phyloP scores from a whole-genome alignment of 1,140 invertebrate genomes.

The Scaptomyza hsui region DNA sequence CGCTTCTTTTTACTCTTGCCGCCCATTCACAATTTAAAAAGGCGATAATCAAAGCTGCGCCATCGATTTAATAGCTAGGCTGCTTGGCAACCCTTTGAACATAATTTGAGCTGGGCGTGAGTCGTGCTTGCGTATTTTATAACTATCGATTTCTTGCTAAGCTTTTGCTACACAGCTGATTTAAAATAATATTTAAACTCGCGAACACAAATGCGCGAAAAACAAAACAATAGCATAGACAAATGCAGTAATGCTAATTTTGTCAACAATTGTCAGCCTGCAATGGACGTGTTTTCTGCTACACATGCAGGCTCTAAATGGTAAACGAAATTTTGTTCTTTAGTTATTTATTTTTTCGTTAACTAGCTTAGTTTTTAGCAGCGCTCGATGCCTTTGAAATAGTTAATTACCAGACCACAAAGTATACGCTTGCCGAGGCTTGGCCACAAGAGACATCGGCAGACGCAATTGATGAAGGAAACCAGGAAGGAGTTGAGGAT shows the following conservation, averaged over 20 bases:
- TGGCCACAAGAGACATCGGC: slow-evolving; percentile 38
- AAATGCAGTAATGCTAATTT: slow-evolving; percentile 46
- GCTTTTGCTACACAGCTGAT: slow-evolving; percentile 13
- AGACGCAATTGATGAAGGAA: neutral
- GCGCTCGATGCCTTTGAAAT: slow-evolving; percentile 57
- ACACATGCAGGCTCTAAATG: slow-evolving; percentile 17
- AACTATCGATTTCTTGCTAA: neutral
- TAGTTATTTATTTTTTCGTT: neutral
- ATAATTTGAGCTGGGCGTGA: neutral
- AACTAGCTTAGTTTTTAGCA: slow-evolving; percentile 4
- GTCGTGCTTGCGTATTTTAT: neutral
- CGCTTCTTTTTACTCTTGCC: slow-evolving; percentile 85
- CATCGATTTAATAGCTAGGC: slow-evolving; percentile 29
- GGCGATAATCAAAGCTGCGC: neutral
- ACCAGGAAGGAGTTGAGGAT: neutral
- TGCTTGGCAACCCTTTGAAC: slow-evolving; percentile 30
- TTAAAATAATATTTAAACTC: slow-evolving; percentile 11
- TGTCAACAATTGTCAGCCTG: slow-evolving; percentile 13
- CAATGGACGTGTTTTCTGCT: slow-evolving; percentile 20
- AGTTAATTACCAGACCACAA: slow-evolving; percentile 67
- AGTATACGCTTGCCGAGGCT: slow-evolving; percentile 45
- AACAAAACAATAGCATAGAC: slow-evolving; percentile 11
- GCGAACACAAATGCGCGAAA: slow-evolving; percentile 16
- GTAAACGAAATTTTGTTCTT: slow-evolving; percentile 14
- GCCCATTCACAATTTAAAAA: slow-evolving; percentile 65